Conservation (phyloP, 2,888 invertebrate genomes). For the Opisthograptis luteolata region DNA sequence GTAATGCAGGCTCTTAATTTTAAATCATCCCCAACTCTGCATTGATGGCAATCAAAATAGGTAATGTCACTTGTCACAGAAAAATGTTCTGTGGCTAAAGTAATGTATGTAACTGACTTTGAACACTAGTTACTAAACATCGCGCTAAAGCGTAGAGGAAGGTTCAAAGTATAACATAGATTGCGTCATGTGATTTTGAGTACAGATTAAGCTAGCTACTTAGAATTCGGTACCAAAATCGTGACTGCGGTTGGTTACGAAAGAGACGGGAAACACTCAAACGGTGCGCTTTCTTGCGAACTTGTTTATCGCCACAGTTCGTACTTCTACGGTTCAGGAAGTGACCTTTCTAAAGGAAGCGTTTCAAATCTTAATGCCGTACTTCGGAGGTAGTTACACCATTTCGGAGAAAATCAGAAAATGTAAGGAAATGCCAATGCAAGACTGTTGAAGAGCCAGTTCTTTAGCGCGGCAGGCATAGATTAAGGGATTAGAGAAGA, state of each 20-base stretch:
- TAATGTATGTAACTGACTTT: no score
- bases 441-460: no score
- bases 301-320: constrained; percentile 10
- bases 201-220: constrained; percentile 7
- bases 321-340: constrained; percentile 1
- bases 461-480: no score
- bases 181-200: constrained; percentile 29
- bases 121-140: no score
- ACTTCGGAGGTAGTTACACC: neutral
- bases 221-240: constrained; percentile 13
- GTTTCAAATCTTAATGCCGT: neutral
- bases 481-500: no score
- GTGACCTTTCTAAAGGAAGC: constrained; percentile 17
- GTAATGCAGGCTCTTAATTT: no score
- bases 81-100: no score
- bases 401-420: no score
- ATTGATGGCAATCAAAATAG: no score
- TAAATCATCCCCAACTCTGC: no score
- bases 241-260: constrained; percentile 25
- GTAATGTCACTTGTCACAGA: no score
- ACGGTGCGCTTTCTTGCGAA: constrained; percentile 31
- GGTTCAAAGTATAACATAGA: constrained; percentile 10
- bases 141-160: neutral
- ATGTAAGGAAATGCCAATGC: no score
- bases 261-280: constrained; percentile 28